These are phyloP conservation scores for Phyllotreta cruciferae DNA, from an alignment of 2,888 invertebrate species.

Conservation along the genomic window DNA sequence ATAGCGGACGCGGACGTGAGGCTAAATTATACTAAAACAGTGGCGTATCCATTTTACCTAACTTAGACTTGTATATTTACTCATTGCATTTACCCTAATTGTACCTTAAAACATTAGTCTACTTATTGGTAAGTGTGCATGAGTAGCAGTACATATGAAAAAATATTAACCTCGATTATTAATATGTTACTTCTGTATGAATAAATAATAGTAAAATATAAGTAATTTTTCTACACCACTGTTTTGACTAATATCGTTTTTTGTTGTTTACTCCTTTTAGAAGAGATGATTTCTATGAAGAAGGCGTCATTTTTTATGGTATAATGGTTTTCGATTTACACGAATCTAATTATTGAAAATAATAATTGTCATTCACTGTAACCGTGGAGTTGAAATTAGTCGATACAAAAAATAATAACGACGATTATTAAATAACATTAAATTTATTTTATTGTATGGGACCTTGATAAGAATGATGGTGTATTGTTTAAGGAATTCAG, in stretches of 20 bases:
- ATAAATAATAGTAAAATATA: too few species aligned
- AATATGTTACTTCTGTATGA: too few species aligned
- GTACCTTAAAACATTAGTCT: too few species aligned
- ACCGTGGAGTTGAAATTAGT: conserved; percentile 12
- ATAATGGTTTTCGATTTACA: conserved; percentile 35
- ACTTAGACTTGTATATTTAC: background rate
- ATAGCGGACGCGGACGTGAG: conserved; percentile 31
- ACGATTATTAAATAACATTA: conserved; percentile 9
- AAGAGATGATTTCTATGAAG: conserved; percentile 18
- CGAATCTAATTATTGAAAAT: conserved; percentile 32
- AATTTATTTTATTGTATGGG: background rate
- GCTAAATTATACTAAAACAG: conserved; percentile 38
- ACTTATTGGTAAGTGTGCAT: too few species aligned
- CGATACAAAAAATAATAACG: conserved; percentile 5
- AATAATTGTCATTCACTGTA: conserved; percentile 35
- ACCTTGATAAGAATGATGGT: conserved; percentile 10
- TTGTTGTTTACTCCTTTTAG: conserved; percentile 23
- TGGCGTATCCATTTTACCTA: conserved; percentile 15
- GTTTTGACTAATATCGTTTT: conserved; percentile 18
- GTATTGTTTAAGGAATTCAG: conserved; percentile 5
- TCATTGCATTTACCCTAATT: conserved; percentile 9
- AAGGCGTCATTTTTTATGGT: conserved; percentile 26
- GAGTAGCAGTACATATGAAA: too few species aligned
- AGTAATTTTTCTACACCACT: conserved; percentile 12
- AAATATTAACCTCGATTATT: too few species aligned